Evolutionary conservation across 2,113 vertebrate species (phyloP), one percentile per base, ranked within the genome.

Genomic region (Octodon degus): DNA sequence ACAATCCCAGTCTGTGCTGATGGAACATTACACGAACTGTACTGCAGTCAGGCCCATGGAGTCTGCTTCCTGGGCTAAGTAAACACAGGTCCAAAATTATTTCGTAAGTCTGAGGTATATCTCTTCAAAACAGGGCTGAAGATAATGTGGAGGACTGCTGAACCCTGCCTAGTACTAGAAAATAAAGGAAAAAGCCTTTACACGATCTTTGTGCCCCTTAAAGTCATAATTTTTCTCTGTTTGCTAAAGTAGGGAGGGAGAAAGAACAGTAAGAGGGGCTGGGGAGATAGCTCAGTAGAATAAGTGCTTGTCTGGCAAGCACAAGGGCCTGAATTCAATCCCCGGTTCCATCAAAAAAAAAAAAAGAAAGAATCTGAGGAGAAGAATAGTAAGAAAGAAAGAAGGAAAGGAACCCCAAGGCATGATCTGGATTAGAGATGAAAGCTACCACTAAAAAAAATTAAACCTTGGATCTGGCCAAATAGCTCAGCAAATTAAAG

Each of bases 401-500:
- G 24, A 27, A 53, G 34, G 37, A n/a, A 43, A 27, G 4, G 8
- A 91, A 13, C 2, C 10, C 68, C 32, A 92, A 43, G 53, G 5
- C 40, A 30, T 0, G 16, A 80, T 14, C n/a, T 86, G 84, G 7
- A 43, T 13, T 84, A 86, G 55, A 89, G 55, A 91, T 43, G n/a
- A 93, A 94, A 92, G 37, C 24, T 91, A 82, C 25, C 7, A 55
- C 77, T 68, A 81, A 68, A 20, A 17, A 25, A 86, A 92, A 81
- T 30, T 60, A 86, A 47, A 7, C 2, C 50, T 50, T 50, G 50
- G 50, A 9, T 7, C 50, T 1, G 10, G 50, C 50, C 50, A 50
- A 50, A 50, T 50, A 50, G 50, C 50, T 50, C 50, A 50, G 11
- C 50, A 50, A 12, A 50, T 50, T 50, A 50, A 50, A 50, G 50